Conservation (phyloP, 1,140 invertebrate species). For the Caenorhabditis tropicalis region DNA sequence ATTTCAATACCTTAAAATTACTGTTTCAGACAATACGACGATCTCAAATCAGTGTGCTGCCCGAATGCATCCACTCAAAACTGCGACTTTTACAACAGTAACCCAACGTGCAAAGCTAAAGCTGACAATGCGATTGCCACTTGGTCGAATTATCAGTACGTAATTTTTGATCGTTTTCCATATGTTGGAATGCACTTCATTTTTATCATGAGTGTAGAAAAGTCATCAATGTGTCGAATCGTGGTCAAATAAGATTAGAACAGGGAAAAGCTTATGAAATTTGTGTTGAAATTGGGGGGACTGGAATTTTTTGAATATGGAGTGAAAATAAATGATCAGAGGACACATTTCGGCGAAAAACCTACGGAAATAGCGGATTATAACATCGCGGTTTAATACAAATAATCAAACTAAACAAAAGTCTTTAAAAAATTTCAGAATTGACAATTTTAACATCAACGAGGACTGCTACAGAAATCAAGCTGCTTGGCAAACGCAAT, state of each 20-base stretch:
- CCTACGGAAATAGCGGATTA: no score
- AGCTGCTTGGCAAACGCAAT: not conserved
- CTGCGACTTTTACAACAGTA: constrained; percentile 45
- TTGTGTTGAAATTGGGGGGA: not conserved
- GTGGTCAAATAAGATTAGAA: not conserved
- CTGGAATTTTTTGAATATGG: no score
- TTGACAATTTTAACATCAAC: constrained; percentile 27
- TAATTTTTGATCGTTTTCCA: not conserved
- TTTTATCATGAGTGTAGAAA: constrained; percentile 32
- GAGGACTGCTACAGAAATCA: constrained; percentile 48
- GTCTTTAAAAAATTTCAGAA: no score
- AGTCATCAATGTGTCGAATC: not conserved
- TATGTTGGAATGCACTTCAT: not conserved
- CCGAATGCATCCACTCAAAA: not conserved
- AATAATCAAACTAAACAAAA: no score
- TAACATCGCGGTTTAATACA: no score
- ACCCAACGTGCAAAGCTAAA: not conserved
- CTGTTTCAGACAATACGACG: constrained; percentile 48
- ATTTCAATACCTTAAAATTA: not conserved
- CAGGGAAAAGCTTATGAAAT: not conserved
- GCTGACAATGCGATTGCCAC: constrained; percentile 28
- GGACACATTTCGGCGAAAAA: no score
- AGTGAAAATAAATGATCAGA: no score
- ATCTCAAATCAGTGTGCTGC: constrained; percentile 48
- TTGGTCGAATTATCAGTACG: constrained; percentile 32